Conservation (phyloP, 2,113 vertebrate species). For the Lynx canadensis region DNA sequence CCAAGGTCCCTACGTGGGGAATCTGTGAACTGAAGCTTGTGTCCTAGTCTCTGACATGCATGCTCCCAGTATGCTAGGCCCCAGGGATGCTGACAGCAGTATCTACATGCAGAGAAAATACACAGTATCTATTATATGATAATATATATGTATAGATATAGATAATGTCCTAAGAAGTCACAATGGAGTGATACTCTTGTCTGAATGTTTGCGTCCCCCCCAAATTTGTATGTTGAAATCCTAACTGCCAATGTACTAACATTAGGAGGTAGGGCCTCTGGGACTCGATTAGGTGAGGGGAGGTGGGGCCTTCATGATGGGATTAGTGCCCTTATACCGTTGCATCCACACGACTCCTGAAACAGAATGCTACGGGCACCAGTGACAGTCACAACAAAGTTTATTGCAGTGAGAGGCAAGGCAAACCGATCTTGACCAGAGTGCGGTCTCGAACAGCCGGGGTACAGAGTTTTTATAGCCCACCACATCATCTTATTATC, state of each 20-base stretch:
- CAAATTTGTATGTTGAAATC: not conserved
- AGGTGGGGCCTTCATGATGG: not conserved
- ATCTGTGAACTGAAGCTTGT: too few relatives aligned
- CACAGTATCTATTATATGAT: not conserved
- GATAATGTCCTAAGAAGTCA: too few relatives aligned
- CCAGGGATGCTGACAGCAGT: not conserved
- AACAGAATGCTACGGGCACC: too few relatives aligned
- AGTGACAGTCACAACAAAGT: too few relatives aligned
- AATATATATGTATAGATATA: not conserved
- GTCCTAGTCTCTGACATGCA: not conserved
- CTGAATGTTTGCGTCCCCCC: not conserved
- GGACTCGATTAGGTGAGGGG: not conserved
- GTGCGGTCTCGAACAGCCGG: rapidly evolving
- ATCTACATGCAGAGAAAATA: not conserved
- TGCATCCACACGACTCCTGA: too few relatives aligned
- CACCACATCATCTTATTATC: too few relatives aligned
- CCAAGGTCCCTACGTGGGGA: not conserved
- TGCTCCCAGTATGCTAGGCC: not conserved
- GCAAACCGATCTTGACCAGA: too few relatives aligned
- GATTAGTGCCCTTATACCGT: not conserved
- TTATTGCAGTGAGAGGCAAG: too few relatives aligned
- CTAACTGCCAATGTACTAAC: not conserved
- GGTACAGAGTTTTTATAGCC: too few relatives aligned
- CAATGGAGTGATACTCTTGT: not conserved
- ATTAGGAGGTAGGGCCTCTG: not conserved